Evolutionary conservation across 1,140 invertebrate species (phyloP), one percentile per base, ranked within the genome.

Genomic region (Formica exsecta): DNA sequence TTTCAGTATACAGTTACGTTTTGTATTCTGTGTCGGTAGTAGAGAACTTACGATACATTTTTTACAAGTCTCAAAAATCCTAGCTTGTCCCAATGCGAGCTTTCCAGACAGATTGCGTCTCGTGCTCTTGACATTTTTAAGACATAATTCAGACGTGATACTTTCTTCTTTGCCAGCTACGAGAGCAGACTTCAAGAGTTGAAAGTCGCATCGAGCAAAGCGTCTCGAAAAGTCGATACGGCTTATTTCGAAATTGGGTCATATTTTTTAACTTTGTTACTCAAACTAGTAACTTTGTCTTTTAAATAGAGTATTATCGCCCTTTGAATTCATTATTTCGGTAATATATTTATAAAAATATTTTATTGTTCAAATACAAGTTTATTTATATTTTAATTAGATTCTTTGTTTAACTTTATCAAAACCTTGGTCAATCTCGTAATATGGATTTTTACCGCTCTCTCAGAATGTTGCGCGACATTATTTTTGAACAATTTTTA

Each of bases 141-240:
- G 79, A 83, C 54, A 62, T 83, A 83, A 83, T 74, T 83, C 79
- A 73, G 57, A 83, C 79, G 54, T 83, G 79, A 81, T 81, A 71
- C 66, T 70, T 71, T 73, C 65, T 59, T 81, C 51, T 73, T 61
- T 13, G 79, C 36, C 4, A 41, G 25, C 22, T 79, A 79, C 61
- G 41, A 77, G 73, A 38, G 41, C 41, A 29, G 81, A 77, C 73
- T 84, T 65, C 9, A 64, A 64, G 73, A 79, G 73, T 62, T 38
- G 41, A 79, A 54, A 85, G 59, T 77, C 59, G 61, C 74, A 73
- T 44, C 59, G 80, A 83, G 57, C 41, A 16, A 36, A 13, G 70
- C 57, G 13, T 54, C 70, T 51, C 51, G 57, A 48, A 48, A 54
- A 85, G 32, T 70, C 25, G 6, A 59, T 38, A 44, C 22, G 36